Base-by-base conservation (phyloP, 2,888 invertebrate species). In the Silvanus unidentatus region DNA sequence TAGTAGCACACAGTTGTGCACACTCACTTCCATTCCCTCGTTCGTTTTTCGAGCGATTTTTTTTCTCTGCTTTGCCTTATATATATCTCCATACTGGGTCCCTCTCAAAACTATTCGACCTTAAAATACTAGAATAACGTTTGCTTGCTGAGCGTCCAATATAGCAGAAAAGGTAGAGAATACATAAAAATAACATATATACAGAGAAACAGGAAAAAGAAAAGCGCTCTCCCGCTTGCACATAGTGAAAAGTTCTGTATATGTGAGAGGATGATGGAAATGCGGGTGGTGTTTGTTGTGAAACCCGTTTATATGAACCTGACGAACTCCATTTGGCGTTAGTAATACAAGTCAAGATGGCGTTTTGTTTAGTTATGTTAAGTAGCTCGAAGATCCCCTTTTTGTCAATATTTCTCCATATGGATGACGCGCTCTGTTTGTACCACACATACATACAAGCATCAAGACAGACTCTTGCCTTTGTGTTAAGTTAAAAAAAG, bases 311-410 rank as follows among this genome's bases (percentile, higher is more conserved):
- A 22, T 22, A 22, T 22, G 22, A 22, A 22, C 22, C 54, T 55
- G 58, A 55, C 57, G 53, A 57, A 50, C 57, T 53, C 54, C 54
- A 54, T 59, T 56, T 42, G 44, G 44, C 47, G 45, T 40, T 43
- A 43, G 44, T 43, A 44, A 49, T 43, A 41, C 52, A 45, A 58
- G 55, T 61, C 59, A 61, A 62, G 60, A 63, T 60, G 64, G 60
- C 60, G 59, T 51, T 50, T 48, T 62, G 60, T 66, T 65, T 62
- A 58, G 59, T 60, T 64, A 63, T 63, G 63, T 57, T 60, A 62
- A 65, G 55, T 52, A 57, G 53, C 22, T 22, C 22, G 51, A 41
- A 27, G 51, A 45, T 22, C 22, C 57, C 58, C 59, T 60, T 57
- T 62, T 49, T 62, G 62, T 60, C 59, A 62, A 63, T 58, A 63